A percentile compares a stretch with the other conserved stretches of the same genome.
These are phyloP conservation scores for Tryphoninae sp. DNA, from an alignment of 2,888 invertebrate species.

Conservation along the genomic window DNA sequence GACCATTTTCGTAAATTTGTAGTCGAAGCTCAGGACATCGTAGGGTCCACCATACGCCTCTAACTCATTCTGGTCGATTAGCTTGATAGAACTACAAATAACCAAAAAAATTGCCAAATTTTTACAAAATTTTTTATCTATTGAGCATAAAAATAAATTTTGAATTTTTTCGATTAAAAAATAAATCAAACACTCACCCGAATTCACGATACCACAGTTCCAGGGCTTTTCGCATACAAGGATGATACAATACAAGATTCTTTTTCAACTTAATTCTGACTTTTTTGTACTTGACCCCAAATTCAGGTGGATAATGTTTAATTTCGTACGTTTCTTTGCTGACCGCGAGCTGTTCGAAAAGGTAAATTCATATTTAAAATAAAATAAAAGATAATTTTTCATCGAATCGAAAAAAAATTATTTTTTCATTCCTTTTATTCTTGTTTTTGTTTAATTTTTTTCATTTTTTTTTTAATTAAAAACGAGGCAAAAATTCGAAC, in stretches of 20 bases:
- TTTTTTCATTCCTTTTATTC: too few species aligned
- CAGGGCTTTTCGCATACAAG: constrained; percentile 90
- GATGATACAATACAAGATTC: constrained; percentile 89
- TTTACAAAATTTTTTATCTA: background rate
- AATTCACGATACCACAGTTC: constrained; percentile 92
- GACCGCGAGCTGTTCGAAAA: constrained; percentile 50
- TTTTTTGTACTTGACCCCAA: constrained; percentile 65
- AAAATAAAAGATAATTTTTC: constrained; percentile 2
- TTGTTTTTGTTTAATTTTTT: background rate
- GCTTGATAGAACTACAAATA: constrained; percentile 83
- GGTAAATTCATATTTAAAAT: constrained; percentile 2
- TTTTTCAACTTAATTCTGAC: constrained; percentile 83
- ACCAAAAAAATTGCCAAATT: constrained; percentile 6
- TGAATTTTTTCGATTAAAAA: constrained; percentile 11
- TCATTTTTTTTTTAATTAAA: constrained; percentile 2
- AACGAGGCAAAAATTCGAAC: background rate
- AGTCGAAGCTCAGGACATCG: constrained; percentile 86
- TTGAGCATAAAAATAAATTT: background rate
- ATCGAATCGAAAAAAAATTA: background rate
- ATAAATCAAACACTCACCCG: constrained; percentile 82
- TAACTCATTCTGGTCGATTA: constrained; percentile 85
- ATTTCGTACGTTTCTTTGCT: constrained; percentile 67
- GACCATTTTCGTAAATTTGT: constrained; percentile 84
- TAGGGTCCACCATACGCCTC: constrained; percentile 85
- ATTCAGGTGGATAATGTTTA: constrained; percentile 65